Conservation (phyloP, 2,113 vertebrate genomes). For the Onychostoma macrolepis region DNA sequence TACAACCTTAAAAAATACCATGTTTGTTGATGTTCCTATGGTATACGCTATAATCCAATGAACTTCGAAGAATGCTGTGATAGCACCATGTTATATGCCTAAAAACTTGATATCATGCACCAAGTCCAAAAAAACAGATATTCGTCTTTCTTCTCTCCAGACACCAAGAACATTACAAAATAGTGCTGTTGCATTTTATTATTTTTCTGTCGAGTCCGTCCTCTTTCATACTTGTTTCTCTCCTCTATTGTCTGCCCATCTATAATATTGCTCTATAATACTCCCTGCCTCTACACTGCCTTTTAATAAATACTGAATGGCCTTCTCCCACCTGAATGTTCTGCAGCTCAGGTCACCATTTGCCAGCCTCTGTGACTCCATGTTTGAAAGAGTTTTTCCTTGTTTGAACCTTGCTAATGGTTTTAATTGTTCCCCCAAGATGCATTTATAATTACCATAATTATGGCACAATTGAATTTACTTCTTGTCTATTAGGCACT, state of each 20-base stretch:
- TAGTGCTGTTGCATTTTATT: background rate
- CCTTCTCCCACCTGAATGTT: background rate
- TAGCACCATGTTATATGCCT: background rate
- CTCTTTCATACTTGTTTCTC: background rate
- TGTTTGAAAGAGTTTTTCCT: background rate
- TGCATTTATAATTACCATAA: slow-evolving; percentile 23
- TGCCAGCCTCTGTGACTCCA: background rate
- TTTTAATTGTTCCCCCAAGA: slow-evolving; percentile 1
- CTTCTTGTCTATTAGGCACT: background rate
- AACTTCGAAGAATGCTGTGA: background rate
- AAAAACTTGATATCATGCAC: background rate
- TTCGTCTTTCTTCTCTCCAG: slow-evolving; percentile 31
- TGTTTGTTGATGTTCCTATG: background rate
- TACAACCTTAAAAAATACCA: background rate
- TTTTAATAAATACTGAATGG: slow-evolving; percentile 8
- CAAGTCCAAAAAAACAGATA: background rate
- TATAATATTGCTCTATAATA: background rate
- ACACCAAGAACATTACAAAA: slow-evolving; percentile 8
- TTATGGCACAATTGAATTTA: slow-evolving; percentile 3
- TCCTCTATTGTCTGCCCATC: background rate
- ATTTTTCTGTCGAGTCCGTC: background rate
- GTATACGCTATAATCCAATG: background rate
- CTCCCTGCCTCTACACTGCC: background rate
- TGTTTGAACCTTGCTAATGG: slow-evolving; percentile 12
- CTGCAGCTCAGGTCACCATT: background rate